Evolutionary conservation across 2,797 vertebrate species (phyloP), one percentile per base, ranked within the genome.

Genomic region (Pipistrellus nathusii): DNA sequence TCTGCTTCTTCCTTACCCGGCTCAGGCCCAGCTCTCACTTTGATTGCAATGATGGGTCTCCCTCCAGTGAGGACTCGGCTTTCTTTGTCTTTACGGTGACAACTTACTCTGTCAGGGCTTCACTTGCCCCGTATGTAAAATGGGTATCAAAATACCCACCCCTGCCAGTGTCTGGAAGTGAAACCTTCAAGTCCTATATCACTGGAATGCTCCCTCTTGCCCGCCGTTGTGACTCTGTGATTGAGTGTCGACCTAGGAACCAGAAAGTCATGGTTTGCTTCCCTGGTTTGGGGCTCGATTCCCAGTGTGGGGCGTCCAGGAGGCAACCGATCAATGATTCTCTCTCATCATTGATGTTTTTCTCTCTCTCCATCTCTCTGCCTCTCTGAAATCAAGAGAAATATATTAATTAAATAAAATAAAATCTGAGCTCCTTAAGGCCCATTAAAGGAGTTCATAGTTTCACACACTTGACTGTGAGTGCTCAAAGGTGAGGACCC

Each of bases 1-100:
- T 30, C 25, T 5, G 71, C 25, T 3, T 35, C 2, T n/a, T 57
- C 32, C 48, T 62, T 0, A 0, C 0, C 48, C 69, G 10, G 2
- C 77, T 23, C 51, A 21, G 46, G 30, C 83, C 35, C 77, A 4
- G 14, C 6, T 2, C 12, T 1, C 2, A 9, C 32, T 53, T 35
- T 14, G 30, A 46, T 3, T 0, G 10, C 59, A 44, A 15, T 1
- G 5, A 2, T 12, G 1, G 17, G 30, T 27, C 25, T 85, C 72
- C 55, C 88, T 75, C 69, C 64, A 85, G 51, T 41, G n/a, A 5
- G 51, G 14, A 41, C 5, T 44, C 77, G 4, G 27, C 46, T 76
- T 48, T 48, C 13, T 69, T 53, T 23, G 69, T 64, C 32, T 64
- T 32, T 32, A 38, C 7, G 4, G 48, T 41, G 18, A 20, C 17